Base-by-base conservation (phyloP, 2,797 vertebrate genomes). In the Neoniphon sammara region DNA sequence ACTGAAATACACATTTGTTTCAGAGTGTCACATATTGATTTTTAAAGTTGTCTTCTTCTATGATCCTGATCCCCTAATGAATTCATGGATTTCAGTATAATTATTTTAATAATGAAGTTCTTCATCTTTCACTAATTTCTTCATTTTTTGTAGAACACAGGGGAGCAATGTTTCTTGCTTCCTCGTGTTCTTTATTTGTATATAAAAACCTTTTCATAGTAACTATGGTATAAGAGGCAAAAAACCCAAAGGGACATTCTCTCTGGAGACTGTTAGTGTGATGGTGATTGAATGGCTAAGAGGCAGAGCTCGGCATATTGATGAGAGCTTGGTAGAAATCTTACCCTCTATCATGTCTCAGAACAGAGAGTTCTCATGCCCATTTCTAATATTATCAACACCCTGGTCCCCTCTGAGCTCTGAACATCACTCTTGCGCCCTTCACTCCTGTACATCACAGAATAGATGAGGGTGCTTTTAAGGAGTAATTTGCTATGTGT, bases 381-480 rank as follows among this genome's bases (percentile, higher is more conserved):
- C 56, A 73, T 84, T 77, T 84, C 70, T 85, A 65, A 76, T 85
- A 87, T 88, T 60, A 81, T 83, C 87, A 64, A 66, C 66, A 70
- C 18, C 69, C 59, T 21, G n/a, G 70, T 62, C 56, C 75, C 52
- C 68, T 62, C 70, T 70, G 70, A 74, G 77, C 75, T 82, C 74
- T 88, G 80, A 66, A 57, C 73, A 80, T 80, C 77, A 60, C 84
- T 85, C 81, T 85, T 56, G 81, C 87, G 81, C 87, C 65, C 57
- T 83, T 82, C 82, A 54, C 55, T 59, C 66, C 67, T 69, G 75
- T 75, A 76, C 80, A 83, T 89, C 82, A 87, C 70, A 85, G 56
- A 66, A 57, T 81, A 83, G 61, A 91, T 75, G 80, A 85, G 54
- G 70, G 66, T 73, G 78, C 85, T 90, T 92, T 92, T 85, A 91